These are phyloP conservation scores for Fragum sueziense DNA, from an alignment of 2,888 invertebrate species.

Conservation along the genomic window DNA sequence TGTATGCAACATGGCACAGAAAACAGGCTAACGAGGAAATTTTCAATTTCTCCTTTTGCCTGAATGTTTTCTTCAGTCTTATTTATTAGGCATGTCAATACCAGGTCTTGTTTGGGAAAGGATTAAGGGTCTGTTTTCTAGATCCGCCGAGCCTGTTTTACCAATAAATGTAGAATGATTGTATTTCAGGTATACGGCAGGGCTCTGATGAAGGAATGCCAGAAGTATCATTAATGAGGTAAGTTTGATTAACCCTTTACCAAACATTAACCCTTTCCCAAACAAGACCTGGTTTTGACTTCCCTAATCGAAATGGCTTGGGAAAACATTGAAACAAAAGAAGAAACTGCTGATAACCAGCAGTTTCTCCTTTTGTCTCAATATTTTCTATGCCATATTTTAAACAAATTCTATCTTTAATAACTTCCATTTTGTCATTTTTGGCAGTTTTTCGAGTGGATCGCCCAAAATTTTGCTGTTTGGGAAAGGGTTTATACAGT, in stretches of 20 bases:
- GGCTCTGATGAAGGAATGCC: conserved; percentile 89
- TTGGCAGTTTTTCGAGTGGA: no score
- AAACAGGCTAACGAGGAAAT: no score
- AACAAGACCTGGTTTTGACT: no score
- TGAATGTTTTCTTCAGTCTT: background rate
- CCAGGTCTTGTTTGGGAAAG: background rate
- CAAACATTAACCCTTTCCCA: background rate
- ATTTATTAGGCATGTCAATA: background rate
- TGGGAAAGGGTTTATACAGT: no score
- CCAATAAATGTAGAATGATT: background rate
- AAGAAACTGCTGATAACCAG: no score
- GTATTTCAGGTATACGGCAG: conserved; percentile 86
- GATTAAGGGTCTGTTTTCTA: background rate
- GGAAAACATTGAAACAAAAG: no score
- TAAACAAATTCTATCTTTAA: no score
- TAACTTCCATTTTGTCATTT: no score
- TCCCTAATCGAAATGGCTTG: no score
- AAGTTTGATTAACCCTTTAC: conserved; percentile 20
- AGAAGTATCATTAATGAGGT: conserved; percentile 85
- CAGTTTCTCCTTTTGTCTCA: background rate
- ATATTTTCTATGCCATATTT: background rate
- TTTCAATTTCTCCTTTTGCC: background rate
- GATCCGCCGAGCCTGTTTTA: no score
- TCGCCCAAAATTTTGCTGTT: no score
- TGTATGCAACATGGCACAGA: no score